Evolutionary conservation across 2,888 invertebrate species (phyloP).

Genomic region (Lordiphosa fenestrarum): DNA sequence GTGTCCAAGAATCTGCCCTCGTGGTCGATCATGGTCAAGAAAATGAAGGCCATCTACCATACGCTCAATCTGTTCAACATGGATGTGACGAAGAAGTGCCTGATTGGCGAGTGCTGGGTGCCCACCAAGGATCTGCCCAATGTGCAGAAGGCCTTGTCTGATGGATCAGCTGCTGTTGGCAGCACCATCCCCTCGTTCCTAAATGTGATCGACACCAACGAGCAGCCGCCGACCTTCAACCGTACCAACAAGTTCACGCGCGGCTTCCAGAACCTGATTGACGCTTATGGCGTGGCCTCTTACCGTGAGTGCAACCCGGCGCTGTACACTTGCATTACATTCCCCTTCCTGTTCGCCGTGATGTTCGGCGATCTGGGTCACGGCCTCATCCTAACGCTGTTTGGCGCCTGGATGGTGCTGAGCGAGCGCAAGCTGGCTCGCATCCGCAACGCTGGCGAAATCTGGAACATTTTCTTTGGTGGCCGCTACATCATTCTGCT

Average conservation of each 20-base stretch:
- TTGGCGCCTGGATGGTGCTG: constrained; percentile 91
- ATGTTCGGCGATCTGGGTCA: constrained; percentile 99
- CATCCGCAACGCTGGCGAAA: constrained; percentile 90
- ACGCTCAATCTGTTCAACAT: constrained; percentile 95
- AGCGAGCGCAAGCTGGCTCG: constrained; percentile 88
- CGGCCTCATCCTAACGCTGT: constrained; percentile 90
- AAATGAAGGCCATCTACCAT: constrained; percentile 97
- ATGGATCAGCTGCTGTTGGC: constrained; percentile 92
- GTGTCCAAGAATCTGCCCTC: constrained; percentile 92
- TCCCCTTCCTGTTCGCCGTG: constrained; percentile 96
- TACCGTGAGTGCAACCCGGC: constrained; percentile 97
- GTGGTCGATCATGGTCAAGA: constrained; percentile 92
- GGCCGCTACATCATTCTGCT: constrained; percentile 98
- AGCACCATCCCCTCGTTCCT: constrained; percentile 96
- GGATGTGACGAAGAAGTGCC: constrained; percentile 94
- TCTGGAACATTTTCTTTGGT: constrained; percentile 98
- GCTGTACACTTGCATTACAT: constrained; percentile 92
- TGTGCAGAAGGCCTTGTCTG: constrained; percentile 90
- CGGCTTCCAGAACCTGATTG: constrained; percentile 96
- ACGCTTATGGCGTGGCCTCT: constrained; percentile 96
- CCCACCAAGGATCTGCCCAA: constrained; percentile 87
- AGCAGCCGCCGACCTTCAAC: constrained; percentile 95
- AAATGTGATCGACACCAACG: constrained; percentile 91
- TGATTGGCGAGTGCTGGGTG: constrained; percentile 95
- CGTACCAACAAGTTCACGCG: constrained; percentile 95